Conservation (phyloP, 2,797 vertebrate species). For the Darevskia mixta region DNA sequence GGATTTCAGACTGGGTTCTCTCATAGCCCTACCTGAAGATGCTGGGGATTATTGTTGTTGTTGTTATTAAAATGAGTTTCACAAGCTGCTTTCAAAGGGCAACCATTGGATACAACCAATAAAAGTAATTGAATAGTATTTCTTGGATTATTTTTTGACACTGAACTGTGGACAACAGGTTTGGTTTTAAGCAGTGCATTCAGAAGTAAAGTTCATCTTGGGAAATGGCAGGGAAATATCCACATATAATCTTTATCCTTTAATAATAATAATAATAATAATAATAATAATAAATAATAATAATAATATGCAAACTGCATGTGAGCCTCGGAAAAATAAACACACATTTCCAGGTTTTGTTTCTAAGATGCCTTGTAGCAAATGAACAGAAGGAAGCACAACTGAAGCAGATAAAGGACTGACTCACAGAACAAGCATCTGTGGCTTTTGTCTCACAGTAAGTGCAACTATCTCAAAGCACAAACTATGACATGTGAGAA, state of each 20-base stretch:
- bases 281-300: too few species aligned
- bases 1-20: too few species aligned
- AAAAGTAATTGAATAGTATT: neutral
- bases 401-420: neutral
- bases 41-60: too few species aligned
- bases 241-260: neutral
- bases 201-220: neutral
- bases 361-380: neutral
- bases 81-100: too few species aligned
- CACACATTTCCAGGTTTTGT: neutral
- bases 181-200: neutral
- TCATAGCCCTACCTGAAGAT: too few species aligned
- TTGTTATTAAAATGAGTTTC: too few species aligned
- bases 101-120: too few species aligned
- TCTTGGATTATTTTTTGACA: neutral
- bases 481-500: neutral
- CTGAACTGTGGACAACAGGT: neutral
- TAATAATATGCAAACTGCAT: neutral
- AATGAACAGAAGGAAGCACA: neutral
- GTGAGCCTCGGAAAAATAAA: neutral
- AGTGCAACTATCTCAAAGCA: neutral
- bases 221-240: neutral
- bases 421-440: slow-evolving; percentile 7
- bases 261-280: too few species aligned
- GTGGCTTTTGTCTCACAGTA: neutral